phyloP scores from a whole-genome alignment of 2,888 invertebrate genomes.

The Acronicta leporina region DNA sequence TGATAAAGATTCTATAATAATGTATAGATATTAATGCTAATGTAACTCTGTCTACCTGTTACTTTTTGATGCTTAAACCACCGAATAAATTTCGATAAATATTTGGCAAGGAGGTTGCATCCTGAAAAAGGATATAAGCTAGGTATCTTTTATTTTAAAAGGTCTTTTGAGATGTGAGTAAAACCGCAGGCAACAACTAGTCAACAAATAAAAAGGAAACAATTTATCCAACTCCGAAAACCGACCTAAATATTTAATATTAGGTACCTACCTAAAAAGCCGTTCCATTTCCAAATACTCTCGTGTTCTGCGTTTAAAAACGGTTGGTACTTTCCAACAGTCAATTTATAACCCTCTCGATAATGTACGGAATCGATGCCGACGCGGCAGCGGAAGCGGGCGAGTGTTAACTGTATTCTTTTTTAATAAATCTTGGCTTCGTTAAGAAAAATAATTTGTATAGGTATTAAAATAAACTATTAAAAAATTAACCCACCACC shows the following conservation, averaged over 20 bases:
- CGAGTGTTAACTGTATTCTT: constrained; percentile 17
- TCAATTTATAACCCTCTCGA: constrained; percentile 71
- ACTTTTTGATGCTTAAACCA: too few relatives aligned
- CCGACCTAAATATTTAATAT: constrained; percentile 41
- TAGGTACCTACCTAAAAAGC: constrained; percentile 54
- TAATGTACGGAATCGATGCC: constrained; percentile 54
- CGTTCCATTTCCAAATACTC: constrained; percentile 64
- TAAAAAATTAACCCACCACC: too few relatives aligned
- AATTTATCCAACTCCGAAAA: constrained; percentile 27
- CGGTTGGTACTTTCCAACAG: constrained; percentile 60
- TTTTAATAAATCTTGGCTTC: constrained; percentile 17
- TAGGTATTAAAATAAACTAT: too few relatives aligned
- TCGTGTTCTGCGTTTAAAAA: constrained; percentile 64
- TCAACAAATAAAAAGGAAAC: constrained; percentile 15
- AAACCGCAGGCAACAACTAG: too few relatives aligned
- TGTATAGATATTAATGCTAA: too few relatives aligned
- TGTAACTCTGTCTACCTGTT: too few relatives aligned
- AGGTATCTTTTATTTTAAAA: too few relatives aligned
- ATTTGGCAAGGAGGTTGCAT: too few relatives aligned
- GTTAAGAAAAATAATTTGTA: not conserved
- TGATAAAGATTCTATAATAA: too few relatives aligned
- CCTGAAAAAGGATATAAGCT: too few relatives aligned
- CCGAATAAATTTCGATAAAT: too few relatives aligned
- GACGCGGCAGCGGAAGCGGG: constrained; percentile 49
- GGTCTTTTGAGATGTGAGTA: too few relatives aligned